A percentile compares a stretch with the other conserved stretches of the same genome.
Evolutionary conservation across 1,140 invertebrate species (phyloP).

Genomic region (Rhizoglyphus robini): DNA sequence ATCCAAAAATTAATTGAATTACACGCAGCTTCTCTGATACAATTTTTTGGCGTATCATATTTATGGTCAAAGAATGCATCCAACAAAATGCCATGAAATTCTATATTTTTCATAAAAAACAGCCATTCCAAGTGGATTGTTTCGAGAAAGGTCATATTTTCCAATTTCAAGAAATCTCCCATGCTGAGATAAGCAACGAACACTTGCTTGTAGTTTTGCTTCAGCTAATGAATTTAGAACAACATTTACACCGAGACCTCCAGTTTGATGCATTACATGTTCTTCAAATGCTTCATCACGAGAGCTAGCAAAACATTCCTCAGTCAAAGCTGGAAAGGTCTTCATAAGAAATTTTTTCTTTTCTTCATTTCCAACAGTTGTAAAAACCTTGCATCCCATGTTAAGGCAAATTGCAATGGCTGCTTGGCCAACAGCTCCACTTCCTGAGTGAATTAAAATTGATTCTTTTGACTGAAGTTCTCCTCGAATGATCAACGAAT

Average conservation of each 20-base stretch:
- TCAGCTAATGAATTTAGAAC: constrained; percentile 85
- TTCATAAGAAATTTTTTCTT: constrained; percentile 38
- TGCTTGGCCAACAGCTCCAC: constrained; percentile 86
- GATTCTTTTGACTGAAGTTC: constrained; percentile 62
- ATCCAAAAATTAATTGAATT: constrained; percentile 49
- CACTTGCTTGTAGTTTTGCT: constrained; percentile 72
- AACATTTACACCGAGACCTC: constrained; percentile 66
- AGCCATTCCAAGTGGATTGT: constrained; percentile 78
- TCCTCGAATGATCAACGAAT: constrained; percentile 56
- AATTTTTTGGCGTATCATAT: constrained; percentile 37
- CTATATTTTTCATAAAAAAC: constrained; percentile 86
- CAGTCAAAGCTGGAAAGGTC: constrained; percentile 37
- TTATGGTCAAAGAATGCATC: constrained; percentile 66
- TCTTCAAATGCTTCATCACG: constrained; percentile 42
- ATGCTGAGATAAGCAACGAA: constrained; percentile 72
- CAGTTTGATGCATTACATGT: constrained; percentile 32
- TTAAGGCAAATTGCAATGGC: constrained; percentile 79
- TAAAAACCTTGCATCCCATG: constrained; percentile 69
- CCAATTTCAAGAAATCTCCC: constrained; percentile 93
- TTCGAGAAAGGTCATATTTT: constrained; percentile 87
- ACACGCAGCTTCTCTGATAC: constrained; percentile 27
- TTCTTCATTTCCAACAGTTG: constrained; percentile 48
- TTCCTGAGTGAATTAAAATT: constrained; percentile 86
- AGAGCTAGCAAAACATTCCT: constrained; percentile 41
- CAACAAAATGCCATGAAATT: constrained; percentile 88